A percentile compares a stretch with the other conserved stretches of the same genome.
Evolutionary conservation across 2,797 vertebrate genomes (phyloP).

Genomic region (Pseudochirops corinnae): DNA sequence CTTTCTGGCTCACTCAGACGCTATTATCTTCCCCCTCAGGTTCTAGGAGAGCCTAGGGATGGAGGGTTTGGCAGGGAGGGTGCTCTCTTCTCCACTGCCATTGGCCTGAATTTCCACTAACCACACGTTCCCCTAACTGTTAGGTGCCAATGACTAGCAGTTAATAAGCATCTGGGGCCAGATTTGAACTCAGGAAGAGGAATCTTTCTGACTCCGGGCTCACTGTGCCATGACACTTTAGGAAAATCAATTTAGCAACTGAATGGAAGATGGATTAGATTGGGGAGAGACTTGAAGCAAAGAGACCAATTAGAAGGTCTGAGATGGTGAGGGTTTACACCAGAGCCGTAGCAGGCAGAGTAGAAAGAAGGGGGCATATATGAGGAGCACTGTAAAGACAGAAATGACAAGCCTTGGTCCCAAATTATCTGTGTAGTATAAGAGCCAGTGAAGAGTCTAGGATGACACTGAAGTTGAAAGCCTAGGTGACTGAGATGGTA

Average conservation of each 20-base stretch:
- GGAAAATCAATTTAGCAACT: background rate
- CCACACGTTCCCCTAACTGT: background rate
- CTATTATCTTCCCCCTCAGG: background rate
- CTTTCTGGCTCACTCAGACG: background rate
- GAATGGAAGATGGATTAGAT: background rate
- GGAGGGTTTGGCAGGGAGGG: background rate
- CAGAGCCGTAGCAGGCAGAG: background rate
- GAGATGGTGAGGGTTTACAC: too few relatives aligned
- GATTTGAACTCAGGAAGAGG: background rate
- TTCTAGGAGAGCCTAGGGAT: background rate
- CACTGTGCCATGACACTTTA: background rate
- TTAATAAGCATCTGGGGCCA: background rate
- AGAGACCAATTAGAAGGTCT: background rate
- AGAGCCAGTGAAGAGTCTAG: background rate
- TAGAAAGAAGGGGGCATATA: background rate
- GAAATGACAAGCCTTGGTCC: background rate
- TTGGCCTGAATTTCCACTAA: background rate
- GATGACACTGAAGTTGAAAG: background rate
- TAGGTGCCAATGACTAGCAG: background rate
- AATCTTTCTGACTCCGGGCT: background rate
- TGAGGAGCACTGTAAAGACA: background rate
- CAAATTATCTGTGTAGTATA: background rate
- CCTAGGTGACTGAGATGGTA: background rate
- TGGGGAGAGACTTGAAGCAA: background rate
- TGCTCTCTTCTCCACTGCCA: background rate